phyloP scores from a whole-genome alignment of 2,113 vertebrate species.

The Brevimyrus niger region DNA sequence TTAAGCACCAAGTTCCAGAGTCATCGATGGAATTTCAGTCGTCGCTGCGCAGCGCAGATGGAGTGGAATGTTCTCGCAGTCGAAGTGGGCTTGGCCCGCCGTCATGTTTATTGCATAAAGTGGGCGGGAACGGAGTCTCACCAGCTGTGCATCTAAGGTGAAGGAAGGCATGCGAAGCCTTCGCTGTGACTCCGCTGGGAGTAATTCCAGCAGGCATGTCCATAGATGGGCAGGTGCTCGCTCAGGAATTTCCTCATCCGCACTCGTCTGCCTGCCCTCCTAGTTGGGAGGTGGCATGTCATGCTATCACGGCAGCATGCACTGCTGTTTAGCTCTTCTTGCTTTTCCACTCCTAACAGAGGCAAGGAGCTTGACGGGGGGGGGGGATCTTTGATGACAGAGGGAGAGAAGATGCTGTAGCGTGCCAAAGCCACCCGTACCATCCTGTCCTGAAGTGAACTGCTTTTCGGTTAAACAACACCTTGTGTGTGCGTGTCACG shows the following conservation, averaged over 20 bases:
- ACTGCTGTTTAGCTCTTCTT: neutral
- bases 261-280: neutral
- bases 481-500: neutral
- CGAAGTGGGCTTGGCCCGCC: neutral
- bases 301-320: neutral
- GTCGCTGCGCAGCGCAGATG: neutral
- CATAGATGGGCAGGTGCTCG: neutral
- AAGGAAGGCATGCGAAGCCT: neutral
- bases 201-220: neutral
- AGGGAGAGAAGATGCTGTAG: neutral
- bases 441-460: neutral
- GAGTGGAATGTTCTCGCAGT: neutral
- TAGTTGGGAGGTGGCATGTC: neutral
- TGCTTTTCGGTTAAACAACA: neutral
- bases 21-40: neutral
- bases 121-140: neutral
- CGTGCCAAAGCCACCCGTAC: neutral
- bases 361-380: neutral
- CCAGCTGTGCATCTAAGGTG: neutral
- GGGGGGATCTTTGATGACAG: neutral
- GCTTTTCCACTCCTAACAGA: neutral
- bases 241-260: neutral
- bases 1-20: neutral
- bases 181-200: neutral
- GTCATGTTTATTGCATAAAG: neutral